phyloP scores from a whole-genome alignment of 2,113 vertebrate species.

The Chamaetylas fuelleborni region DNA sequence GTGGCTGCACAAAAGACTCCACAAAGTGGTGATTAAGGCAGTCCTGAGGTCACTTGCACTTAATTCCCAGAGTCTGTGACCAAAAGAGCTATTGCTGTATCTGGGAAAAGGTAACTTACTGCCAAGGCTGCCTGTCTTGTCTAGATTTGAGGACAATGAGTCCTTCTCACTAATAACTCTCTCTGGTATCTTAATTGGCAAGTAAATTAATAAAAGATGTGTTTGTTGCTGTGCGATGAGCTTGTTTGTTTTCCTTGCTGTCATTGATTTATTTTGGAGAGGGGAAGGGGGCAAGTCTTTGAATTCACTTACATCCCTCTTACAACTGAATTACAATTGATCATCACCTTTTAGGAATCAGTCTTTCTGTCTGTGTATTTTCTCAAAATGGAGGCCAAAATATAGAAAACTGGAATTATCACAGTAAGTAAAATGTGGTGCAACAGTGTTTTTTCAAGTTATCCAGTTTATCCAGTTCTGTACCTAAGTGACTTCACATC shows the following conservation, averaged over 20 bases:
- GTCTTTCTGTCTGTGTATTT: not conserved
- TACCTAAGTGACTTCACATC: not conserved
- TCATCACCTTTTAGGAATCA: not conserved
- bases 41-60: not conserved
- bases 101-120: not conserved
- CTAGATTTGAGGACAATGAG: not conserved
- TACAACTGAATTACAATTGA: not conserved
- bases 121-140: not conserved
- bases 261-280: not conserved
- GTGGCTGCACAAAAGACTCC: not conserved
- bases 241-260: conserved; percentile 39
- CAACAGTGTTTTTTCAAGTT: not conserved
- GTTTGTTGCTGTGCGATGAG: conserved; percentile 13
- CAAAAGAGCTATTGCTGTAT: not conserved
- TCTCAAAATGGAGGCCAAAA: not conserved
- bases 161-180: conserved; percentile 9
- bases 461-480: not conserved
- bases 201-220: conserved; percentile 34
- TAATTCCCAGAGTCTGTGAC: not conserved
- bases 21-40: not conserved
- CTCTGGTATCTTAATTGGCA: conserved; percentile 13
- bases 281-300: not conserved
- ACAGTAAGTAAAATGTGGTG: not conserved
- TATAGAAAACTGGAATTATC: not conserved
- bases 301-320: not conserved